Base-by-base conservation (phyloP, 1,140 invertebrate genomes). In the Lasioglossum albipes region DNA sequence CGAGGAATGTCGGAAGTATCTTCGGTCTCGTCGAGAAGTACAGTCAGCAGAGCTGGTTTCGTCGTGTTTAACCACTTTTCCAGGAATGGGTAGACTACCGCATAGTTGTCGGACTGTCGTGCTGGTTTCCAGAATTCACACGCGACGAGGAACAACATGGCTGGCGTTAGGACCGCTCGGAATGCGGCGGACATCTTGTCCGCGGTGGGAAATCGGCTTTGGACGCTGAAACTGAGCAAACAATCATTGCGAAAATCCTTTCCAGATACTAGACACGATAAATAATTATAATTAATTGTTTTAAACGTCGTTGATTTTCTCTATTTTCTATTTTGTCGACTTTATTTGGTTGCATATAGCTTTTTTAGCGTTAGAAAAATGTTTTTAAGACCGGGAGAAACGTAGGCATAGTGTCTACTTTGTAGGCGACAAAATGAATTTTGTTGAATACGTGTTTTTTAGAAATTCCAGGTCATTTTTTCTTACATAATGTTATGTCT, bases 31-130 rank as follows among this genome's bases (percentile, higher is more conserved):
- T 82, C 80, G 64, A 72, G 42, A 7, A 82, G 54, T 2, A 82
- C 45, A 2, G 82, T 81, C 62, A 83, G 68, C 45, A 54, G 5
- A 6, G 61, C 82, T 20, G 52, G 22, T 10, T 42, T 6, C 18
- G 54, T 54, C 16, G 6, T 16, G 0, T 12, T 70, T 2, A 52
- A 31, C 70, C 81, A 79, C 45, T 75, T 61, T n/a, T 69, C 61
- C n/a, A 76, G 42, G 13, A 84, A 66, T 0, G 74, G 18, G 7
- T 52, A 52, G 0, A 77, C 4, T 9, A 4, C 41, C 22, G 67
- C 54, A 9, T 68, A 61, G n/a, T 27, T 27, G 36, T 52, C 10
- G 20, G 72, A 41, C 4, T 13, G 2, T 9, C 10, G 12, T 3
- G 2, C 5, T 1, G 73, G 10, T 2, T 5, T 4, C 7, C 12